A percentile compares a stretch with the other conserved stretches of the same genome.
phyloP scores from a whole-genome alignment of 2,888 invertebrate genomes.

The Trisateles emortualis region DNA sequence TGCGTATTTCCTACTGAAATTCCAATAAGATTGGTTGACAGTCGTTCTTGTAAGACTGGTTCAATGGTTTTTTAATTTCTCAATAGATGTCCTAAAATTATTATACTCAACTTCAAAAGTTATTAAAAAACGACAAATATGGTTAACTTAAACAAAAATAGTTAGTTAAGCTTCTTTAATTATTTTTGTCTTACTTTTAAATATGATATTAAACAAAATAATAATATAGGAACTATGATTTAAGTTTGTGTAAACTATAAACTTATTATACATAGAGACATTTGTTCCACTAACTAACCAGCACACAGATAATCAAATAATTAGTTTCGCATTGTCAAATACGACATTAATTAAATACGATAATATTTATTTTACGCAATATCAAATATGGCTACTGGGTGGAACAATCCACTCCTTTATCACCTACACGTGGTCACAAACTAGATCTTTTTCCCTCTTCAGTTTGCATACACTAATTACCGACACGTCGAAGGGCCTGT shows the following conservation, averaged over 20 bases:
- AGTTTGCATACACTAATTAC: constrained; percentile 64
- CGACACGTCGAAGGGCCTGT: constrained; percentile 50
- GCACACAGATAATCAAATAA: constrained; percentile 41
- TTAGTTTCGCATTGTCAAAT: constrained; percentile 59
- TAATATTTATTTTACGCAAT: constrained; percentile 50
- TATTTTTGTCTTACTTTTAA: no score
- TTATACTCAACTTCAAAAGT: no score
- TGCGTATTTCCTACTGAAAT: neutral
- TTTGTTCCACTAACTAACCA: constrained; percentile 8
- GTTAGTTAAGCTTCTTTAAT: no score
- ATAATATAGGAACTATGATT: neutral
- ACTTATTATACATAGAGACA: neutral
- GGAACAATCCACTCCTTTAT: constrained; percentile 59
- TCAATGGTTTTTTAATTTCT: neutral
- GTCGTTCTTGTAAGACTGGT: neutral
- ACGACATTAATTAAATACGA: constrained; percentile 45
- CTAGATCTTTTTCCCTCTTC: constrained; percentile 62
- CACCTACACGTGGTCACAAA: constrained; percentile 64
- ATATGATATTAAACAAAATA: no score
- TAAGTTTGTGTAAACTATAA: no score
- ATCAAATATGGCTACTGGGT: constrained; percentile 50
- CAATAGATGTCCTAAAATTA: no score
- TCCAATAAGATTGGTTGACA: constrained; percentile 11
- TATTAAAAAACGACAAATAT: no score
- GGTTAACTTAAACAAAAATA: no score